A percentile compares a stretch with the other conserved stretches of the same genome.
Evolutionary conservation across 1,140 invertebrate species (phyloP).

Genomic region (Drosophila mojavensis): DNA sequence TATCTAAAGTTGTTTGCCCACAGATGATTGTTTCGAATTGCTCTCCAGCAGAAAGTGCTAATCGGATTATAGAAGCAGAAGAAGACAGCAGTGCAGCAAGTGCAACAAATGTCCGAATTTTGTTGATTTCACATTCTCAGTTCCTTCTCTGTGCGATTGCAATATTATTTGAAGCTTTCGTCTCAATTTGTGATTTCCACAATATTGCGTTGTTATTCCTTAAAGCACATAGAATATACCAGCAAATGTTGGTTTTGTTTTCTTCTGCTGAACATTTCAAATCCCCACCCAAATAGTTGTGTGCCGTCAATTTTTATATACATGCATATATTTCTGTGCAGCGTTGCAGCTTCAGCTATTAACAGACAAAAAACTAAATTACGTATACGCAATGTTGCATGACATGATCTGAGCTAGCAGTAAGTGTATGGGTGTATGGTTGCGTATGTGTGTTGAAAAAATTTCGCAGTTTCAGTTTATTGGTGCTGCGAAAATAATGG

Average conservation of each 20-base stretch:
- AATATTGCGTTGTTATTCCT: conserved; percentile 16
- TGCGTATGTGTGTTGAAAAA: conserved; percentile 38
- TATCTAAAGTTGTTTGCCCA: no score
- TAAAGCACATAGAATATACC: conserved; percentile 11
- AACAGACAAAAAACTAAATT: conserved; percentile 68
- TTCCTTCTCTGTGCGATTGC: neutral
- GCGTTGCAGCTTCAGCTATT: conserved; percentile 43
- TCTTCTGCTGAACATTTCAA: neutral
- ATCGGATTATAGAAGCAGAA: conserved; percentile 10
- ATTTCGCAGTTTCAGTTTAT: conserved; percentile 73
- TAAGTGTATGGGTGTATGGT: conserved; percentile 1
- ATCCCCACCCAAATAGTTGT: neutral
- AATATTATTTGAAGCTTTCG: neutral
- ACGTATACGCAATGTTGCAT: conserved; percentile 66
- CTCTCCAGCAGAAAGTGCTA: neutral
- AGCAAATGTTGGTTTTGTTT: neutral
- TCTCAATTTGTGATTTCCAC: conserved; percentile 12
- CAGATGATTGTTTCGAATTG: no score
- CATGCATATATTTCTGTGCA: conserved; percentile 18
- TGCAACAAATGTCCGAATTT: no score
- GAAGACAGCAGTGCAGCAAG: no score
- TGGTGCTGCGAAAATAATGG: conserved; percentile 69
- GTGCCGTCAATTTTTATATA: conserved; percentile 27
- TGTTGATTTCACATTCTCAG: no score
- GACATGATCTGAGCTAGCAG: conserved; percentile 18